Percentiles rank a stretch among this genome's conserved stretches.
phyloP scores from a whole-genome alignment of 2,888 invertebrate species.

The Abscondita cerata region DNA sequence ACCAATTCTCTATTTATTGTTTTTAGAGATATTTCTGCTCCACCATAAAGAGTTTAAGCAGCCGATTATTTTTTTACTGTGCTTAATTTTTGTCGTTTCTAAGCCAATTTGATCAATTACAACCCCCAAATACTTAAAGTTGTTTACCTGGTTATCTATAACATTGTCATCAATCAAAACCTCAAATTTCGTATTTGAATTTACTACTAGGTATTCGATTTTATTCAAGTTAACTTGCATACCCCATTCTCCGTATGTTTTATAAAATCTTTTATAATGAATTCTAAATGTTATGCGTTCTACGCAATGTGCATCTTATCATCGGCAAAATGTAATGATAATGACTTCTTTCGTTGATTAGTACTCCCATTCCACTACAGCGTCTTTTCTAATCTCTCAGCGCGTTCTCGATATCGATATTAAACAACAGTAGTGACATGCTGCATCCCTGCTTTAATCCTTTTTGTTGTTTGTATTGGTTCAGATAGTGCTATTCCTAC shows the following conservation, averaged over 20 bases:
- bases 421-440: neutral
- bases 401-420: too few relatives aligned
- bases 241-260: neutral
- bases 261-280: too few relatives aligned
- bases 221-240: neutral
- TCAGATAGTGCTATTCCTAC: neutral
- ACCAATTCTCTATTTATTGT: neutral
- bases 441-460: neutral
- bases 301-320: neutral
- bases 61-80: neutral
- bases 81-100: too few relatives aligned
- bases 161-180: neutral
- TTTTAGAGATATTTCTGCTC: neutral
- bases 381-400: neutral
- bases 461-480: neutral
- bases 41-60: neutral
- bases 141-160: too few relatives aligned
- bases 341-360: too few relatives aligned
- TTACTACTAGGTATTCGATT: neutral
- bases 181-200: neutral
- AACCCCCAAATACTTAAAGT: too few relatives aligned
- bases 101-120: too few relatives aligned
- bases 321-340: too few relatives aligned
- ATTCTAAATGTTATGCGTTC: neutral
- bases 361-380: neutral